Evolutionary conservation across 1,140 invertebrate species (phyloP).

Genomic region (Drosophila ironensis): DNA sequence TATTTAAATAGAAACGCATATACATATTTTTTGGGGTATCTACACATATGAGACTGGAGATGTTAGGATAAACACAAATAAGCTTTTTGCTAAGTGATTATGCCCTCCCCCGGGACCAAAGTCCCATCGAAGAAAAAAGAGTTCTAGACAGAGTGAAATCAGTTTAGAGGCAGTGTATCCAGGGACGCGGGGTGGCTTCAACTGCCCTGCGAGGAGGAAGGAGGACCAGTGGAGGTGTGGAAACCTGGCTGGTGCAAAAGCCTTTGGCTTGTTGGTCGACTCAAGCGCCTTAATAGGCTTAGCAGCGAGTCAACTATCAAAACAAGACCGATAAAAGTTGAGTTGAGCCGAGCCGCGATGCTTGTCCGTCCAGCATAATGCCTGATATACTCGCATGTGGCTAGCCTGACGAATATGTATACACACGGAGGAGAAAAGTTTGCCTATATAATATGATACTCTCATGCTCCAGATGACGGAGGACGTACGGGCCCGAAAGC

Average conservation of each 20-base stretch:
- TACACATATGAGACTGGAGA: too few species aligned
- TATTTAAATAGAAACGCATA: too few species aligned
- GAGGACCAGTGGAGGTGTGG: slow-evolving; percentile 5
- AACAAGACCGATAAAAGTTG: slow-evolving; percentile 72
- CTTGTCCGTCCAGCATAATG: slow-evolving; percentile 7
- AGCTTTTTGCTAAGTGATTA: too few species aligned
- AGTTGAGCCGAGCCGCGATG: slow-evolving; percentile 1
- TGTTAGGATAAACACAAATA: too few species aligned
- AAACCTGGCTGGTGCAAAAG: slow-evolving; percentile 67
- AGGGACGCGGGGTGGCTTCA: neutral
- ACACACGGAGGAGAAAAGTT: slow-evolving; percentile 16
- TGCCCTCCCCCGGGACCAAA: too few species aligned
- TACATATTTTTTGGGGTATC: too few species aligned
- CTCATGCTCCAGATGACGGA: slow-evolving; percentile 64
- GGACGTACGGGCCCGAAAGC: slow-evolving; percentile 46
- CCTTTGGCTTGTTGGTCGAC: slow-evolving; percentile 68
- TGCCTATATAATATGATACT: slow-evolving; percentile 57
- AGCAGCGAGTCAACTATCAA: slow-evolving; percentile 74
- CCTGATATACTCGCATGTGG: neutral
- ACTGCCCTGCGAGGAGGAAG: too few species aligned
- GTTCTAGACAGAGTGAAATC: too few species aligned
- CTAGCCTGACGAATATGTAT: too few species aligned
- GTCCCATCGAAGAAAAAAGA: too few species aligned
- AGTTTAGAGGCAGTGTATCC: neutral
- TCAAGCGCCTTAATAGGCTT: slow-evolving; percentile 73